Percentiles rank a stretch among this genome's conserved stretches.
phyloP scores from a whole-genome alignment of 2,113 vertebrate species.

The Notarius lentiginosus region DNA sequence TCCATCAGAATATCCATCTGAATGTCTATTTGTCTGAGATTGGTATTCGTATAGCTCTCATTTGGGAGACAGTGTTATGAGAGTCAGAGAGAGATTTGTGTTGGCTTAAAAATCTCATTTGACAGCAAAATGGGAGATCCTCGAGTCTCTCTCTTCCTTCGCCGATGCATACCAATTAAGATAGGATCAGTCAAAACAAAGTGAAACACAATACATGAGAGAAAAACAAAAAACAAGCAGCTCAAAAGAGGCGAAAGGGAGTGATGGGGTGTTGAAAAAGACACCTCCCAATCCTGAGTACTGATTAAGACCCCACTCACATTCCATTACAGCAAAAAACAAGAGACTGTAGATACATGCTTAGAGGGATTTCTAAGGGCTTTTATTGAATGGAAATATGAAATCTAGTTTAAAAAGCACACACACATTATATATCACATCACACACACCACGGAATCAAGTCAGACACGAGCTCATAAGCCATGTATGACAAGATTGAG shows the following conservation, averaged over 20 bases:
- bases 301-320: constrained; percentile 39
- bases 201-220: constrained; percentile 38
- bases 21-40: constrained; percentile 31
- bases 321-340: constrained; percentile 13
- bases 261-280: background rate
- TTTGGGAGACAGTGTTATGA: constrained; percentile 2
- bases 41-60: constrained; percentile 26
- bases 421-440: too few species aligned
- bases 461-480: too few species aligned
- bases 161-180: constrained; percentile 47
- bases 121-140: constrained; percentile 34
- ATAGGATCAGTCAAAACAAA: constrained; percentile 42
- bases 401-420: too few species aligned
- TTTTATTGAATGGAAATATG: background rate
- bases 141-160: constrained; percentile 32
- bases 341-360: constrained; percentile 17
- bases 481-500: too few species aligned
- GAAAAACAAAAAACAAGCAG: constrained; percentile 36
- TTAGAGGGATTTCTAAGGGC: background rate
- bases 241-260: constrained; percentile 50
- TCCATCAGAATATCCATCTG: constrained; percentile 19
- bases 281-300: constrained; percentile 13
- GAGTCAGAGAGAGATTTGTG: constrained; percentile 23
- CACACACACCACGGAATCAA: too few species aligned
- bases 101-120: constrained; percentile 47